Evolutionary conservation across 2,113 vertebrate species (phyloP).

Genomic region (Anguilla japonica): DNA sequence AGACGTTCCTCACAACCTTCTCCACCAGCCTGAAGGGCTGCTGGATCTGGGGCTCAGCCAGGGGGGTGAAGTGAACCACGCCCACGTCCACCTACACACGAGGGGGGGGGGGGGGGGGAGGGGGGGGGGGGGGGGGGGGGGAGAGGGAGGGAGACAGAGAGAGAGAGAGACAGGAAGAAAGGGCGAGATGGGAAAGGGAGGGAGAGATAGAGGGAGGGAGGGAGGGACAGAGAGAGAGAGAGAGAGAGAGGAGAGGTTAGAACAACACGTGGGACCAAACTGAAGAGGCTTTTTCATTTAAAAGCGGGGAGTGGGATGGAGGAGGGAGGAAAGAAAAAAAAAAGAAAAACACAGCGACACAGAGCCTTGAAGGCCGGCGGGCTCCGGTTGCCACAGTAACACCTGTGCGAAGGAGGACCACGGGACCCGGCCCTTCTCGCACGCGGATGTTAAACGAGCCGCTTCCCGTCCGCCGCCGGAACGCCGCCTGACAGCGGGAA

Average conservation of each 20-base stretch:
- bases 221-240: conserved; percentile 21
- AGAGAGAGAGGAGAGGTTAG: conserved; percentile 25
- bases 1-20: conserved; percentile 82
- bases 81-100: conserved; percentile 85
- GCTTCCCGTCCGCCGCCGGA: conserved; percentile 20
- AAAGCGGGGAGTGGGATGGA: conserved; percentile 25
- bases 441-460: conserved; percentile 32
- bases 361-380: conserved; percentile 56
- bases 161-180: conserved; percentile 24
- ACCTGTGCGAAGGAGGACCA: conserved; percentile 65
- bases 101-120: neutral
- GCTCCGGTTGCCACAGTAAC: conserved; percentile 78
- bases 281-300: conserved; percentile 9
- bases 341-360: conserved; percentile 56
- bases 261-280: conserved; percentile 25
- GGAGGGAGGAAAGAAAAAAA: conserved; percentile 38
- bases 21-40: conserved; percentile 92
- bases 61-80: conserved; percentile 87
- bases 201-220: neutral
- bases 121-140: conserved; percentile 5
- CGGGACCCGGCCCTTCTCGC: conserved; percentile 52
- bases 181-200: conserved; percentile 18
- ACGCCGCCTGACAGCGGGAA: conserved; percentile 35
- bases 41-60: conserved; percentile 81
- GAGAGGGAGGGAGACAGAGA: conserved; percentile 32